Conservation (phyloP, 1,140 invertebrate species). For the Cydia fagiglandana region DNA sequence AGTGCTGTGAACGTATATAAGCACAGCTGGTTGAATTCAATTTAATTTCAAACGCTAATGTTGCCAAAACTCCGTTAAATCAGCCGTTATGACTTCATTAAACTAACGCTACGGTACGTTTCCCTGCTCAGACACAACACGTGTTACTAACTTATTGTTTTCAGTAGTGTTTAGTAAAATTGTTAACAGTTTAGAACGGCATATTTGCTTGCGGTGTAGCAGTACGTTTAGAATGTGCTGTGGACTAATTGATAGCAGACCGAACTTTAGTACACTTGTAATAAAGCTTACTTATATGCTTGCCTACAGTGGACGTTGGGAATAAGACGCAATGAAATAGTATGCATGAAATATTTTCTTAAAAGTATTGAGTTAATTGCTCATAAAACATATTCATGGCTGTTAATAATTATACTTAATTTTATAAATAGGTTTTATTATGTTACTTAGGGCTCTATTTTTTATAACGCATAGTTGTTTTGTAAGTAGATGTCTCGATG, state of each 20-base stretch:
- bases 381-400: too few species aligned
- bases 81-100: conserved; percentile 60
- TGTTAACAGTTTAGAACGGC: conserved; percentile 9
- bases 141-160: conserved; percentile 43
- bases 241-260: not conserved
- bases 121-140: conserved; percentile 41
- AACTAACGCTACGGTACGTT: conserved; percentile 44
- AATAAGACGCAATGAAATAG: too few species aligned
- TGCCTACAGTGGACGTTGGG: too few species aligned
- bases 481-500: too few species aligned
- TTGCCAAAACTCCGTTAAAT: conserved; percentile 51
- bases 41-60: conserved; percentile 46
- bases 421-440: too few species aligned
- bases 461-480: too few species aligned
- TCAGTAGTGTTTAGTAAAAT: conserved; percentile 19
- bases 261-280: not conserved
- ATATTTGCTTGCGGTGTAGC: not conserved
- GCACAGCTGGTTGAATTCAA: conserved; percentile 38
- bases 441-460: too few species aligned
- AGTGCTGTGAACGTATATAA: not conserved
- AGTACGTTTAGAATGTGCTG: not conserved
- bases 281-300: too few species aligned
- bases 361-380: too few species aligned
- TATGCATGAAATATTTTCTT: too few species aligned
- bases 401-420: too few species aligned